phyloP scores from a whole-genome alignment of 2,797 vertebrate genomes.

The Myiothlypis coronata region DNA sequence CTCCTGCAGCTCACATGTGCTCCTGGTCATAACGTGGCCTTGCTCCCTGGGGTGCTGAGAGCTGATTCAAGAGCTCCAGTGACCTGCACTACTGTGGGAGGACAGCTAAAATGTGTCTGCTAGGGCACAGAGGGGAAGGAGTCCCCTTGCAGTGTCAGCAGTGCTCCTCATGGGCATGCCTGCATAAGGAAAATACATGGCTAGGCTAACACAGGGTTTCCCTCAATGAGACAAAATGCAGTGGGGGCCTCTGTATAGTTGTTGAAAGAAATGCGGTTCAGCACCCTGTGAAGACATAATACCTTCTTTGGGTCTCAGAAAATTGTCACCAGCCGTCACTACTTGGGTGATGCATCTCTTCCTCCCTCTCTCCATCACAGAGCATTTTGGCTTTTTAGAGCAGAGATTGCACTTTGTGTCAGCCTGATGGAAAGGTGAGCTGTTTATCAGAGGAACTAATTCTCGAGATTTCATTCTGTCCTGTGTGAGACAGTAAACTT shows the following conservation, averaged over 20 bases:
- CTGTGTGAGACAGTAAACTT: background rate
- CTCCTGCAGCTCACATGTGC: accelerated
- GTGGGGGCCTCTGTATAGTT: background rate
- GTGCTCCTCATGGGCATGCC: background rate
- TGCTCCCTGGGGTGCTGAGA: background rate
- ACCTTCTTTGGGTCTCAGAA: background rate
- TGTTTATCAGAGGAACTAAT: slow-evolving; percentile 24
- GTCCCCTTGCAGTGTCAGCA: background rate
- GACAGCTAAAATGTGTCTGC: background rate
- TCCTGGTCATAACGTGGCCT: background rate
- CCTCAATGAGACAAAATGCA: background rate
- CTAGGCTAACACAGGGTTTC: background rate
- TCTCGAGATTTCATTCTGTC: background rate
- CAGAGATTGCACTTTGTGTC: background rate
- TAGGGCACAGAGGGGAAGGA: background rate
- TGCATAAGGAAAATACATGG: background rate
- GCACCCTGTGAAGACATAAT: background rate
- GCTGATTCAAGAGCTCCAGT: background rate
- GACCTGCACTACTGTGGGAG: background rate
- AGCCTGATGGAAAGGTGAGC: slow-evolving; percentile 6
- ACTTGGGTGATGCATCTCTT: background rate
- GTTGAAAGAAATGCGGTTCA: background rate
- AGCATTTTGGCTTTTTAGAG: background rate
- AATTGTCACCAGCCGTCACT: background rate
- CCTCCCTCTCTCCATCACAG: background rate